These are phyloP conservation scores for Tachysurus vachellii DNA, from an alignment of 2,113 vertebrate genomes.

Conservation along the genomic window DNA sequence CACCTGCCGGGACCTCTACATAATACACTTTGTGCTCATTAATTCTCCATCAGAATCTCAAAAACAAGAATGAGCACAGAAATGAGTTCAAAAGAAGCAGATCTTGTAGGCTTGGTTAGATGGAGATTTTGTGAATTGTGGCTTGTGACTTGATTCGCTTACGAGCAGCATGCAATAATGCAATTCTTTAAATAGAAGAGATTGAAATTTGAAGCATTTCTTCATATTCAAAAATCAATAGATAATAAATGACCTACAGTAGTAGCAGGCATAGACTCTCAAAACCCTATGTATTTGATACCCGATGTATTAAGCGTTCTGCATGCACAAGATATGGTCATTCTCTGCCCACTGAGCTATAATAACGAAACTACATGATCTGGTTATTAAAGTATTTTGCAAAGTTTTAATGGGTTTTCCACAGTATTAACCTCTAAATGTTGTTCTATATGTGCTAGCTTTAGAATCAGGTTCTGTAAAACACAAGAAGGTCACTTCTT, in stretches of 20 bases:
- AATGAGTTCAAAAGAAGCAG: conserved; percentile 37
- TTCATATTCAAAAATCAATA: background rate
- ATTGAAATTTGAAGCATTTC: background rate
- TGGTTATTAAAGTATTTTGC: conserved; percentile 12
- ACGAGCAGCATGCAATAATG: no score
- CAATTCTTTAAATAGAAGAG: background rate
- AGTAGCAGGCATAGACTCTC: background rate
- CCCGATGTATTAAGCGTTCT: background rate
- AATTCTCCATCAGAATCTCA: conserved; percentile 43
- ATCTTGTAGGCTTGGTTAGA: background rate
- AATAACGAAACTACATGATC: background rate
- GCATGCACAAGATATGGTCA: background rate
- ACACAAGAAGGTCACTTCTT: conserved; percentile 3
- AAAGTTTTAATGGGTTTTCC: conserved; percentile 27
- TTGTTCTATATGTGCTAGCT: background rate
- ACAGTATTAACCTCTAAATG: background rate
- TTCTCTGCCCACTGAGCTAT: background rate
- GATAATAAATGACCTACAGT: background rate
- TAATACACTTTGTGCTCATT: conserved; percentile 56
- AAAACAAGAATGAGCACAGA: background rate
- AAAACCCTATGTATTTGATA: background rate
- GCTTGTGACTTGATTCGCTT: background rate
- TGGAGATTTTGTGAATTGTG: background rate
- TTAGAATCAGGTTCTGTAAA: background rate
- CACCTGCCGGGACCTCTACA: conserved; percentile 38